Percentiles rank a stretch among this genome's conserved stretches.
Evolutionary conservation across 2,797 vertebrate species (phyloP).

Genomic region (Galagoides demidoff): DNA sequence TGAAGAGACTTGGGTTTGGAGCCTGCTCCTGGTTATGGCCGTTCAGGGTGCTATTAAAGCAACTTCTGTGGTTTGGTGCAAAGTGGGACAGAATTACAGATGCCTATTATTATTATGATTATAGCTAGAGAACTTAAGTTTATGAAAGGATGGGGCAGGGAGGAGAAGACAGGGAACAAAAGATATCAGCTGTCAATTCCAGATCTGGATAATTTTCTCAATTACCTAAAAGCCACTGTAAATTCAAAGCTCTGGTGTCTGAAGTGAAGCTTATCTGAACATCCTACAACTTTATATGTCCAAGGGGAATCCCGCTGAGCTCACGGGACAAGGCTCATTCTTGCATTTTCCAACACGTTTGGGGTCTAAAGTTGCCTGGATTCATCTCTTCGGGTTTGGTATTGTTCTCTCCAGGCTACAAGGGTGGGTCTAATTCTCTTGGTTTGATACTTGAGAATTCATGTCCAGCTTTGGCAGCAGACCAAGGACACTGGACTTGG

Average conservation of each 20-base stretch:
- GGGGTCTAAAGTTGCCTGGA: background rate
- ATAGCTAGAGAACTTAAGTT: background rate
- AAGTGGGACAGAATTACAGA: too few species aligned
- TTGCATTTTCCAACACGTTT: background rate
- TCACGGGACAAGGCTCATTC: too few species aligned
- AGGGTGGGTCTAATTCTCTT: background rate
- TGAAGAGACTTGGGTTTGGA: background rate
- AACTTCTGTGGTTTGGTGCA: background rate
- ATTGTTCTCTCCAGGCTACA: background rate
- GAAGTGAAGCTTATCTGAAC: background rate
- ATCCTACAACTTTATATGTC: background rate
- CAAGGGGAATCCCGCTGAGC: background rate
- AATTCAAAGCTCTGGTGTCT: background rate
- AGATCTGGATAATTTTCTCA: constrained; percentile 17
- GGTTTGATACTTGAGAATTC: background rate
- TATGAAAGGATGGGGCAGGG: background rate
- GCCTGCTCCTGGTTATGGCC: background rate
- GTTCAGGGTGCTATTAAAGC: background rate
- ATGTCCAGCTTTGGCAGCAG: background rate
- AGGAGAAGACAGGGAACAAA: background rate
- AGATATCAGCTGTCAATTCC: background rate
- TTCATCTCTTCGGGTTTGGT: background rate
- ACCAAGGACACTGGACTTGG: background rate
- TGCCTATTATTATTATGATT: background rate
- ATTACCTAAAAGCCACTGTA: constrained; percentile 47